Evolutionary conservation across 2,888 invertebrate species (phyloP), one percentile per base, ranked within the genome.

Genomic region (Pandemis heparana): DNA sequence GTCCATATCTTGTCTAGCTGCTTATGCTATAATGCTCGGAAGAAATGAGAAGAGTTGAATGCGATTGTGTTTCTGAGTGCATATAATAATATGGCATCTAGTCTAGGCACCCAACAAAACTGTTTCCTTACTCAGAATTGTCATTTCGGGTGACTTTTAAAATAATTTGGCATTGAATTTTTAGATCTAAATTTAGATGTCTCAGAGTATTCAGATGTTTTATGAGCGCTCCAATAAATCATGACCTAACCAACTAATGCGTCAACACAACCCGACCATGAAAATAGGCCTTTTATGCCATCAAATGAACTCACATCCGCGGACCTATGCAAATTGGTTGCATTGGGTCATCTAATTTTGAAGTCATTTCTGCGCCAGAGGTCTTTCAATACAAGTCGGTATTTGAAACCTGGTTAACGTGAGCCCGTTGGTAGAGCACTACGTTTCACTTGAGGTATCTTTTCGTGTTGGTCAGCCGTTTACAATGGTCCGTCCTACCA

Each of bases 401-500:
- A 60, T 23, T 23, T 61, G 39, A 41, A 23, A 9, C 78, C 75
- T 77, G 60, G 73, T 67, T 70, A 16, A 46, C 23, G 8, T 75
- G 77, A 78, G 18, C 72, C 71, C 53, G 75, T 43, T 39, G 39
- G 48, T 48, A 61, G 2, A 69, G 46, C 60, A 60, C 61, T 51
- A 1, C 63, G 66, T 60, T 65, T 12, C 18, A 64, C 38, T n/a
- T 38, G 38, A 46, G 10, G 59, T 78, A 64, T 77, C 81, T 71
- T 41, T 64, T 70, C 70, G 70, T 38, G 56, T 46, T 76, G 76
- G 75, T 67, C 68, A 10, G 3, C 16, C 5, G 7, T 39, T 41
- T 62, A 18, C 65, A 39, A 62, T 60, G 51, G 43, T 41, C 75
- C 75, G 87, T 82, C 87, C 87, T 88, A 88, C 88, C 87, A 76